Evolutionary conservation across 2,113 vertebrate genomes (phyloP).

Genomic region (Athene cunicularia): DNA sequence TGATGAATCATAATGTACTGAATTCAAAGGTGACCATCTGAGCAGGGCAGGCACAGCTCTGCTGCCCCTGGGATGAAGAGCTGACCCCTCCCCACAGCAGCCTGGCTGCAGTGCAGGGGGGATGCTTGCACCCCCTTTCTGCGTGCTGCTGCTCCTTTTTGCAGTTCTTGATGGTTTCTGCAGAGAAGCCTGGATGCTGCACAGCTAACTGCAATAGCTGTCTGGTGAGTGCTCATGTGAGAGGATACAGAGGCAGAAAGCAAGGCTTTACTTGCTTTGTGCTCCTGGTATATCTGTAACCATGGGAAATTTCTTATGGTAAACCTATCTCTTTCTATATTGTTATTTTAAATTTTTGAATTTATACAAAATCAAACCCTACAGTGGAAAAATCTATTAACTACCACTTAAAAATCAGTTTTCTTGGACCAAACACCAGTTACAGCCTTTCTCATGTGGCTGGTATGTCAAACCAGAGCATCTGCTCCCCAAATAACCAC

Average conservation of each 20-base stretch:
- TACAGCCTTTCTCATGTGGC: background rate
- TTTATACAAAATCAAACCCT: background rate
- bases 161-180: background rate
- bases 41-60: background rate
- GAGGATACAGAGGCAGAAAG: background rate
- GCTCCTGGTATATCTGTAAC: background rate
- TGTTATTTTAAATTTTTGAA: background rate
- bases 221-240: background rate
- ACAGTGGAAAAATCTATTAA: background rate
- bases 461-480: background rate
- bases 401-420: background rate
- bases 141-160: background rate
- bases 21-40: background rate
- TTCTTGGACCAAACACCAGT: background rate
- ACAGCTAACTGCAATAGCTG: background rate
- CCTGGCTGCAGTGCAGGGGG: background rate
- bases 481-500: background rate
- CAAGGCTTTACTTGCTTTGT: background rate
- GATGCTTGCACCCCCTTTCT: rapidly evolving
- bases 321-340: background rate
- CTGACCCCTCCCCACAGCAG: rapidly evolving
- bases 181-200: background rate
- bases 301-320: background rate
- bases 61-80: rapidly evolving
- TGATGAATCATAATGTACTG: background rate